Evolutionary conservation across 2,113 vertebrate genomes (phyloP).

Genomic region (Gavia stellata): DNA sequence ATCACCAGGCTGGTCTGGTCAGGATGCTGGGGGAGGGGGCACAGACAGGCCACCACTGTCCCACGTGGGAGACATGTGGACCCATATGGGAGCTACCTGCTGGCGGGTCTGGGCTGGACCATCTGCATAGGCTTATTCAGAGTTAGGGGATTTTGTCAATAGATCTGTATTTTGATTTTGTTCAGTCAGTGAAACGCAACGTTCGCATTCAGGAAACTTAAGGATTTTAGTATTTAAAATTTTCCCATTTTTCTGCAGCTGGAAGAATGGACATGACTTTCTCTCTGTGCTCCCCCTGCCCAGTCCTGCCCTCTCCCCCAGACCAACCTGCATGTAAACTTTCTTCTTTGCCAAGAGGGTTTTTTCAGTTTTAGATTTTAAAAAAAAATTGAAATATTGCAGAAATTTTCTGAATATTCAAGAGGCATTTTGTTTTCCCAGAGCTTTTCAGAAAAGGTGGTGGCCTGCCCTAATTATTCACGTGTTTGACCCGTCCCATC

Average conservation of each 20-base stretch:
- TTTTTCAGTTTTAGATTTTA: background rate
- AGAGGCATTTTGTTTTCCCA: background rate
- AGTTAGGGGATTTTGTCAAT: background rate
- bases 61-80: background rate
- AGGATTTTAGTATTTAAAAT: background rate
- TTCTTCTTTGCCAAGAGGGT: background rate
- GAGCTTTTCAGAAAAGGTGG: background rate
- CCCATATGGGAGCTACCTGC: background rate
- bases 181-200: background rate
- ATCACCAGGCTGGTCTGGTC: background rate
- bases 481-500: background rate
- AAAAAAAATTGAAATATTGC: background rate
- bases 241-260: background rate
- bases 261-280: background rate
- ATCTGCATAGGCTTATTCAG: background rate
- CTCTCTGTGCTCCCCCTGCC: background rate
- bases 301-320: background rate
- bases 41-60: background rate
- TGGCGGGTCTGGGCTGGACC: background rate
- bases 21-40: no score
- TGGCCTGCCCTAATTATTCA: background rate
- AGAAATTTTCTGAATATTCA: background rate
- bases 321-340: background rate
- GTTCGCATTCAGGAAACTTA: background rate
- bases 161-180: background rate